Evolutionary conservation across 2,797 vertebrate species (phyloP).

Genomic region (Danionella dracula): DNA sequence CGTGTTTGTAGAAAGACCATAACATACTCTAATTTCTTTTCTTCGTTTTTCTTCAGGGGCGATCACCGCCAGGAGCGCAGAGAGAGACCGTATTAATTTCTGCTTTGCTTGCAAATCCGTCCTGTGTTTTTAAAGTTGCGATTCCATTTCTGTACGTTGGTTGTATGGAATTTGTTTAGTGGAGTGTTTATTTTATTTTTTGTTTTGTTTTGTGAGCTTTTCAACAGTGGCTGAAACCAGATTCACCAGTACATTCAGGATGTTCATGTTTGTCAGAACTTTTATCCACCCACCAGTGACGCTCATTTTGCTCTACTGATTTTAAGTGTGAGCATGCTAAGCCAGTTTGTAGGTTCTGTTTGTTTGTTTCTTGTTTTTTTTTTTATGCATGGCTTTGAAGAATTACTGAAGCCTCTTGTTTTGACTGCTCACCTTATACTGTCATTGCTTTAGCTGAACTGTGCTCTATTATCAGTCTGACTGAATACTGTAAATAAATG

Average conservation of each 20-base stretch:
- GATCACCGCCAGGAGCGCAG: slow-evolving; percentile 80
- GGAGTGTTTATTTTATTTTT: slow-evolving; percentile 26
- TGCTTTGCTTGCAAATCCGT: slow-evolving; percentile 30
- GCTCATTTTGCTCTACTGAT: neutral
- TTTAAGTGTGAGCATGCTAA: slow-evolving; percentile 29
- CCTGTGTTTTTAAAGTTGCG: slow-evolving; percentile 81
- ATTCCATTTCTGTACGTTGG: slow-evolving; percentile 78
- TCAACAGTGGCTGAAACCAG: slow-evolving; percentile 15
- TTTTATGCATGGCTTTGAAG: neutral
- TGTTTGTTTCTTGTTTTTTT: neutral
- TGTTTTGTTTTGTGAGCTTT: slow-evolving; percentile 18
- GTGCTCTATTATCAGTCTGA: too few relatives aligned
- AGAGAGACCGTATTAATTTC: slow-evolving; percentile 75
- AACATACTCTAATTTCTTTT: neutral
- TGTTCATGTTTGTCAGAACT: slow-evolving; percentile 31
- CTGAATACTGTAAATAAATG: slow-evolving; percentile 10
- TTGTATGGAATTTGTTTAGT: slow-evolving; percentile 37
- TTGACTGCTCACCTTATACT: neutral
- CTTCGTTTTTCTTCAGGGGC: slow-evolving; percentile 52
- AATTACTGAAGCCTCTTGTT: neutral
- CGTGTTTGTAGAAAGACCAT: neutral
- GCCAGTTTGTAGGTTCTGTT: neutral
- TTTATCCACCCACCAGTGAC: slow-evolving; percentile 31
- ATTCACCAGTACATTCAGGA: slow-evolving; percentile 29
- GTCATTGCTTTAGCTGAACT: neutral